phyloP scores from a whole-genome alignment of 2,797 vertebrate species.

The Miichthys miiuy region DNA sequence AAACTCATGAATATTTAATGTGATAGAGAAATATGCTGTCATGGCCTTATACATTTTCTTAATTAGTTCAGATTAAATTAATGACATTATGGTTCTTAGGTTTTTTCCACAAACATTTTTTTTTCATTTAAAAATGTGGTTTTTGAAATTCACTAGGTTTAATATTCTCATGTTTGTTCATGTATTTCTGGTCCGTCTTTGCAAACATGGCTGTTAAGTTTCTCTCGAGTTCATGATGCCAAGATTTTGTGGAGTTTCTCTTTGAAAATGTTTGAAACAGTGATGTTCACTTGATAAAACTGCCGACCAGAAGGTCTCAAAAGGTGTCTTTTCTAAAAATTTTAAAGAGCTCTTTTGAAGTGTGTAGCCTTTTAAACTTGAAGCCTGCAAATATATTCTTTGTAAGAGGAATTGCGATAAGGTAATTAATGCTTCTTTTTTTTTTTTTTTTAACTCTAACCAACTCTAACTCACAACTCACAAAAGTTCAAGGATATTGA shows the following conservation, averaged over 20 bases:
- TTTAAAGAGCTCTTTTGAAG: background rate
- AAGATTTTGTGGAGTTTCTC: conserved; percentile 2
- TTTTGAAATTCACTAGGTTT: background rate
- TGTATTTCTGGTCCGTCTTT: conserved; percentile 9
- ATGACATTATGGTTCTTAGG: background rate
- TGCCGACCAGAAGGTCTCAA: background rate
- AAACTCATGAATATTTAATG: background rate
- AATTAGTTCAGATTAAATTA: background rate
- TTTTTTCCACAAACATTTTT: too few relatives aligned
- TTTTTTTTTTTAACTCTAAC: conserved; percentile 15
- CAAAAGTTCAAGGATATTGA: conserved; percentile 8
- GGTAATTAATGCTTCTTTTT: conserved; percentile 21
- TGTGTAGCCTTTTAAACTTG: background rate
- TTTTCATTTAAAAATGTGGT: background rate
- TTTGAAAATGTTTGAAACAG: background rate
- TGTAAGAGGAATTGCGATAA: background rate
- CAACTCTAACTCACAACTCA: conserved; percentile 32
- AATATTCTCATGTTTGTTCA: background rate
- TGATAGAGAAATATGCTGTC: background rate
- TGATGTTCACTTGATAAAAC: background rate
- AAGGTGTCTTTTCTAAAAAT: background rate
- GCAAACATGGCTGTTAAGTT: background rate
- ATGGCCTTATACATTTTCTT: background rate
- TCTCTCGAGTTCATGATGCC: background rate
- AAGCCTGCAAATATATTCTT: conserved; percentile 27